These are phyloP conservation scores for Corvus moneduloides DNA, from an alignment of 2,113 vertebrate species.

Conservation along the genomic window DNA sequence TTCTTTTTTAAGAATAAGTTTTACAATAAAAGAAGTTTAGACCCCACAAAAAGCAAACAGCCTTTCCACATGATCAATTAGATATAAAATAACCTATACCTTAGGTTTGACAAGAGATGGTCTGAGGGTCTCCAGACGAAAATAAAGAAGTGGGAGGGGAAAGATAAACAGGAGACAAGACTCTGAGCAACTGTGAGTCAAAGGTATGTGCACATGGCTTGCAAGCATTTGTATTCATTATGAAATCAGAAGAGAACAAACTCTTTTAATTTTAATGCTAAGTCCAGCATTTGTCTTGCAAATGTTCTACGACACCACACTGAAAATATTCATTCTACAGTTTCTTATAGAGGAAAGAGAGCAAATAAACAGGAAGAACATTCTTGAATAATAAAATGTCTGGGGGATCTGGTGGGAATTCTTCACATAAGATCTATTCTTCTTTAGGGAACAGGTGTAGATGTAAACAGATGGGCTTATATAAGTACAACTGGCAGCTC, in stretches of 20 bases:
- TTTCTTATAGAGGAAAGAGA: neutral
- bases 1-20: neutral
- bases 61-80: neutral
- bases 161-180: neutral
- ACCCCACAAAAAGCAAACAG: neutral
- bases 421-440: constrained; percentile 12
- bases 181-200: neutral
- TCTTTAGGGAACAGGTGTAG: constrained; percentile 20
- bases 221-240: neutral
- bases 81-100: neutral
- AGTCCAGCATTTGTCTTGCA: neutral
- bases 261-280: neutral
- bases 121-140: neutral
- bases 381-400: neutral
- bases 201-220: neutral
- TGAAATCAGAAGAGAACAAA: neutral
- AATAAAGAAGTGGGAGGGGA: neutral
- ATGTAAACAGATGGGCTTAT: constrained; percentile 62
- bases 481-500: constrained; percentile 54
- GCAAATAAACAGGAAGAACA: constrained; percentile 1
- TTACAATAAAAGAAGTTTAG: neutral
- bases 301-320: neutral
- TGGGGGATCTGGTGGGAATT: constrained; percentile 16
- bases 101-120: neutral
- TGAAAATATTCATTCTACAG: neutral